Percentiles rank a stretch among this genome's conserved stretches.
These are phyloP conservation scores for Marasmarcha lunaedactyla DNA, from an alignment of 2,888 invertebrate species.

Conservation along the genomic window DNA sequence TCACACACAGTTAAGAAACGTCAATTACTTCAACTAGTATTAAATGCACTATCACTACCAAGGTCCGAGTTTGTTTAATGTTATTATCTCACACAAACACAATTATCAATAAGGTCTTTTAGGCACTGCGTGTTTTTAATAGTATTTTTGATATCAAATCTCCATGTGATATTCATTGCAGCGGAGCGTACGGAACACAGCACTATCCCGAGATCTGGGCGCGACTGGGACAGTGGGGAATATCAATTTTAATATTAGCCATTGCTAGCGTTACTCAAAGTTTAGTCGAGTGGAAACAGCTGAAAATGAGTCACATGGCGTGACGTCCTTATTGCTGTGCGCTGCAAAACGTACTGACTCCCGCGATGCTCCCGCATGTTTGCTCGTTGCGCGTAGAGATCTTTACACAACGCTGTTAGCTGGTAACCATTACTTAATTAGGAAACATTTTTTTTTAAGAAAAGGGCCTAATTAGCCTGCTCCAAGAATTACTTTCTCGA, in stretches of 20 bases:
- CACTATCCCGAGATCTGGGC: constrained; percentile 43
- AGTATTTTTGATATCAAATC: background rate
- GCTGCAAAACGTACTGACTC: constrained; percentile 5
- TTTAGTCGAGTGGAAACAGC: constrained; percentile 16
- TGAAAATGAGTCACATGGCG: too few relatives aligned
- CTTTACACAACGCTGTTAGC: too few relatives aligned
- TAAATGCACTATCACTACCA: constrained; percentile 24
- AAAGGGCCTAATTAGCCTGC: too few relatives aligned
- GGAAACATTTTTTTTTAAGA: background rate
- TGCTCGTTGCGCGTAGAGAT: too few relatives aligned
- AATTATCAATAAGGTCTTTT: constrained; percentile 41
- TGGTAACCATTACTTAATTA: constrained; percentile 1
- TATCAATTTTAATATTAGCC: constrained; percentile 67
- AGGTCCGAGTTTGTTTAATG: constrained; percentile 25
- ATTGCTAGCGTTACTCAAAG: constrained; percentile 45
- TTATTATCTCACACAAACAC: constrained; percentile 58
- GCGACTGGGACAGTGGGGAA: constrained; percentile 60
- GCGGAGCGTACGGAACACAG: constrained; percentile 18
- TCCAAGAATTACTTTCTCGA: too few relatives aligned
- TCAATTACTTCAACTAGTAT: constrained; percentile 23
- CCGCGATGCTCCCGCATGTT: too few relatives aligned
- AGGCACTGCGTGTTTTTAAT: constrained; percentile 16
- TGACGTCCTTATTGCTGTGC: constrained; percentile 2
- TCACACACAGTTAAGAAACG: constrained; percentile 25
- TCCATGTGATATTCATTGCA: constrained; percentile 9